Evolutionary conservation across 1,140 invertebrate species (phyloP).

Genomic region (Listronotus oregonensis): DNA sequence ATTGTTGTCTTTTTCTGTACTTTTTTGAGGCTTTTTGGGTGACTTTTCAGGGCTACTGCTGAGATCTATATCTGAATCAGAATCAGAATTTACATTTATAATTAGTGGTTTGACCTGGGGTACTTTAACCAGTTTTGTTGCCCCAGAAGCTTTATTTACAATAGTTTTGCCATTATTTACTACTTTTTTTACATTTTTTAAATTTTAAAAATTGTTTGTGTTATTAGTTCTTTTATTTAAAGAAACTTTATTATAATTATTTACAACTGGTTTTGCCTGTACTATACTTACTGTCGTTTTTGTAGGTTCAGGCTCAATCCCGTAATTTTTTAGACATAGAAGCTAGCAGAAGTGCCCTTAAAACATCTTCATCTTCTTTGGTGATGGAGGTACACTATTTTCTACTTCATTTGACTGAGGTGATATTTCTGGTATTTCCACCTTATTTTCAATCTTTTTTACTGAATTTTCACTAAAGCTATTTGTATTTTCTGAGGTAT

Average conservation of each 20-base stretch:
- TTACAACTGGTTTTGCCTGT: not conserved
- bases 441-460: conserved; percentile 17
- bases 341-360: conserved; percentile 53
- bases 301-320: conserved; percentile 9
- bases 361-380: conserved; percentile 54
- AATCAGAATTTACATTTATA: conserved; percentile 50
- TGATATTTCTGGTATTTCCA: conserved; percentile 1
- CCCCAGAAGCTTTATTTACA: conserved; percentile 2
- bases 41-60: conserved; percentile 14
- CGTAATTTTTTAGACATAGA: conserved; percentile 52
- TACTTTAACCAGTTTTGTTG: conserved; percentile 5
- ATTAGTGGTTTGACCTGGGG: conserved; percentile 50
- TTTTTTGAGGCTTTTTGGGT: conserved; percentile 11
- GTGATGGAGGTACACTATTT: conserved; percentile 29
- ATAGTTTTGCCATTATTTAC: conserved; percentile 17
- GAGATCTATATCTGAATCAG: conserved; percentile 46
- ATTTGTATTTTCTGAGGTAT: conserved; percentile 15
- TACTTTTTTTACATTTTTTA: conserved; percentile 25
- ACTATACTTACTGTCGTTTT: not conserved
- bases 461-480: conserved; percentile 25
- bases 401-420: not conserved
- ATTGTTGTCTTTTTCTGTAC: not conserved
- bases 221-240: conserved; percentile 5
- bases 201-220: conserved; percentile 14
- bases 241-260: not conserved